These are phyloP conservation scores for Rhabdophis nuchalis DNA, from an alignment of 2,797 vertebrate species.

Conservation along the genomic window DNA sequence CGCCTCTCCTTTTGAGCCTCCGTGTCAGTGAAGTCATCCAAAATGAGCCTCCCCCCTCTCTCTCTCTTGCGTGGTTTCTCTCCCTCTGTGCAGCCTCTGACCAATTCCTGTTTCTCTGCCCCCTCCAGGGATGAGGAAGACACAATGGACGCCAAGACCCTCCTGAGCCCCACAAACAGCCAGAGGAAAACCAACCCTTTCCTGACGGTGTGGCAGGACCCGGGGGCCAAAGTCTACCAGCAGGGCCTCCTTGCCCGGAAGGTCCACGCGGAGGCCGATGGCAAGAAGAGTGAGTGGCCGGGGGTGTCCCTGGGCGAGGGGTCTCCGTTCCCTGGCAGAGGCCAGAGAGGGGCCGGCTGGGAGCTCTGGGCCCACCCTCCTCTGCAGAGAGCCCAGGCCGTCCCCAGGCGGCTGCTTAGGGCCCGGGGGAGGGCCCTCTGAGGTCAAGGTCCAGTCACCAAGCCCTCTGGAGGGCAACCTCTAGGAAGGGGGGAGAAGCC, in stretches of 20 bases:
- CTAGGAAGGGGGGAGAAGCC: neutral
- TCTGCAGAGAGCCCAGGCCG: too few species aligned
- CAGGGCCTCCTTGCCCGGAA: slow-evolving; percentile 85
- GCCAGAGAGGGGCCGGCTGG: neutral
- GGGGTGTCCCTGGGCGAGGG: rapidly evolving
- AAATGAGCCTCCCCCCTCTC: neutral
- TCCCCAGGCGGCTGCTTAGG: neutral
- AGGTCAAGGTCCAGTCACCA: neutral
- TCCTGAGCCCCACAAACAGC: slow-evolving; percentile 52
- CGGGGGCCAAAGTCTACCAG: slow-evolving; percentile 75
- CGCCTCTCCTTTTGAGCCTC: neutral
- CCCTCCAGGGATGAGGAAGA: slow-evolving; percentile 70
- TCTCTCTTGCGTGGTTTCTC: neutral
- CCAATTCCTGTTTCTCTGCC: neutral
- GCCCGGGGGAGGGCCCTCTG: neutral
- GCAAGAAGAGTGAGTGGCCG: slow-evolving; percentile 85
- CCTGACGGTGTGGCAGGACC: slow-evolving; percentile 77
- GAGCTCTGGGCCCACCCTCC: neutral
- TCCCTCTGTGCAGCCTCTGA: neutral
- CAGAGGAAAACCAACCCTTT: slow-evolving; percentile 82
- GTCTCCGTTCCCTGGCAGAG: neutral
- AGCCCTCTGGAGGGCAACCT: neutral
- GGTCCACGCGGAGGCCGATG: slow-evolving; percentile 84
- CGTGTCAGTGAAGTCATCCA: neutral
- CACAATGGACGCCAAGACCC: slow-evolving; percentile 46